These are phyloP conservation scores for Agonopterix alstromeriana DNA, from an alignment of 2,888 invertebrate genomes.

Conservation along the genomic window DNA sequence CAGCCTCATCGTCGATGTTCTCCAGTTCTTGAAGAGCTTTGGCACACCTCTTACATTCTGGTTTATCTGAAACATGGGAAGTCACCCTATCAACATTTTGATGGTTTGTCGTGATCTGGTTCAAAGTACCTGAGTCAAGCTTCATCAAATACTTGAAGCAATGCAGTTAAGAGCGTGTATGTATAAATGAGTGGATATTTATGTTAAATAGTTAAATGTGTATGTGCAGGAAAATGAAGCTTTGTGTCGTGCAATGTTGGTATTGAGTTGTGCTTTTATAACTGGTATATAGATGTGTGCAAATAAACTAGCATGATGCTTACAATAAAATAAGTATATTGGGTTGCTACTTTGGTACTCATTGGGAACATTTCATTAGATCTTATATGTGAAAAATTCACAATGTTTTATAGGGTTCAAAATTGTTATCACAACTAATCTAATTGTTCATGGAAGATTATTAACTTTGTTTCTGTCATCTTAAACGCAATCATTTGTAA, in stretches of 20 bases:
- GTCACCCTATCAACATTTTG: background rate
- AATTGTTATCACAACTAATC: slow-evolving; percentile 20
- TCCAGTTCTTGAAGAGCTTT: slow-evolving; percentile 94
- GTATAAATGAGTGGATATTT: background rate
- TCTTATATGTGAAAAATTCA: no score
- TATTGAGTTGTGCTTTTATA: slow-evolving; percentile 1
- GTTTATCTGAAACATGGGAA: slow-evolving; percentile 83
- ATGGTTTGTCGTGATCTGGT: background rate
- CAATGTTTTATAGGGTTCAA: background rate
- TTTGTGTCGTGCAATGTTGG: slow-evolving; percentile 28
- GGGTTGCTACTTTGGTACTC: no score
- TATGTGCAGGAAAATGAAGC: slow-evolving; percentile 18
- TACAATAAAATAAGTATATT: no score
- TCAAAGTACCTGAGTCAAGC: slow-evolving; percentile 37
- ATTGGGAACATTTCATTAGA: no score
- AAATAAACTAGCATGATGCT: no score
- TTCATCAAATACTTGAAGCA: slow-evolving; percentile 51
- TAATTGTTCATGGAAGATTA: slow-evolving; percentile 9
- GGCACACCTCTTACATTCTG: slow-evolving; percentile 93
- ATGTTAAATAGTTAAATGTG: background rate
- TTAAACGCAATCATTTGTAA: slow-evolving; percentile 14
- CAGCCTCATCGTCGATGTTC: slow-evolving; percentile 96
- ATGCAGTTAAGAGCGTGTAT: slow-evolving; percentile 59
- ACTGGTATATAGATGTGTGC: no score
- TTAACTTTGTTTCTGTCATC: slow-evolving; percentile 3